Evolutionary conservation across 2,113 vertebrate species (phyloP).

Genomic region (Jacana jacana): DNA sequence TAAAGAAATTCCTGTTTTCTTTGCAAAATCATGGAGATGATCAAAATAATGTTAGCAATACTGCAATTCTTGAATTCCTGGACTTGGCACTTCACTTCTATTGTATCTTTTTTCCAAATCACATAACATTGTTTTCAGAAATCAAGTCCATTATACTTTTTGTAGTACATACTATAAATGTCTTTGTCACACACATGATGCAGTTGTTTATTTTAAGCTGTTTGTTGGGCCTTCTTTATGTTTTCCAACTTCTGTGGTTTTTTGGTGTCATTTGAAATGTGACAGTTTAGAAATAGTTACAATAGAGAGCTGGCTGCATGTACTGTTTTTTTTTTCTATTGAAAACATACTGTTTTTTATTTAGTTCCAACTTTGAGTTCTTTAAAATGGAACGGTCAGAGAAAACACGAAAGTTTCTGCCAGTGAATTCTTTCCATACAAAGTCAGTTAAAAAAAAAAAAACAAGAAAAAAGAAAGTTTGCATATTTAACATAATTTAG

Average conservation of each 20-base stretch:
- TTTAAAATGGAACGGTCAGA: background rate
- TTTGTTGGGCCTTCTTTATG: background rate
- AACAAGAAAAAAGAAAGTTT: background rate
- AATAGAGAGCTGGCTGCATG: background rate
- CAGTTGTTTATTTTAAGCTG: background rate
- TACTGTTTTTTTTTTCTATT: background rate
- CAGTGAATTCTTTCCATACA: background rate
- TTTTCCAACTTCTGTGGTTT: background rate
- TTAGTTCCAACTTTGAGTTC: background rate
- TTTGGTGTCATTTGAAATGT: background rate
- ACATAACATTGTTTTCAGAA: background rate
- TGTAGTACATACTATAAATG: accelerated
- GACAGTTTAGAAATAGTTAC: background rate
- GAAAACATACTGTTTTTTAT: background rate
- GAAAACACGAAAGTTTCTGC: background rate
- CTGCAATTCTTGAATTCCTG: background rate
- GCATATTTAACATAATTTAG: slow-evolving; percentile 51
- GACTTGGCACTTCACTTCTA: background rate
- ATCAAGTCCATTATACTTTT: background rate
- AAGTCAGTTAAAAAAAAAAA: background rate
- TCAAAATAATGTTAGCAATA: background rate
- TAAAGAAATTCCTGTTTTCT: background rate
- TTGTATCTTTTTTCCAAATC: background rate
- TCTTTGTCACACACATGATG: background rate
- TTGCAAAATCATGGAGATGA: background rate